Base-by-base conservation (phyloP, 2,113 vertebrate genomes). In the Anguilla japonica region DNA sequence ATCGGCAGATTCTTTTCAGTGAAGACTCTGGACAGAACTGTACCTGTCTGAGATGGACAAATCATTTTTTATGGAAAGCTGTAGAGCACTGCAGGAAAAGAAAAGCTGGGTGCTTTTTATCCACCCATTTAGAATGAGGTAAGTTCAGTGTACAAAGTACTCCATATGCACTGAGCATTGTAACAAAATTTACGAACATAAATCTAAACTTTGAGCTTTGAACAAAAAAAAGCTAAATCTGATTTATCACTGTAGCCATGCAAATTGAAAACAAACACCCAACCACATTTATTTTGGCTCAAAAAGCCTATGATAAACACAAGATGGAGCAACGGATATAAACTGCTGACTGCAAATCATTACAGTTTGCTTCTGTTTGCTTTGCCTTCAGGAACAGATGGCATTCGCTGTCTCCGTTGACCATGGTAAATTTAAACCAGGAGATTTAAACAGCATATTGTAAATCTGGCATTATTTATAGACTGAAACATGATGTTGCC, bases 321-420 rank as follows among this genome's bases (percentile, higher is more conserved):
- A 29, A 46, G n/a, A 11, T 75, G 56, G 57, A 29, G 40, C 40
- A 80, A 18, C 34, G 60, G 41, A 85, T 85, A 16, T 50, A 41
- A 57, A 43, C 60, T 26, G 60, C 40, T 63, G 56, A 86, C 41
- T 34, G n/a, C 63, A 81, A 60, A 81, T 86, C 34, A 60, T 43
- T 81, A 86, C 57, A 41, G 85, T 86, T 86, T 86, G 79, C 26
- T 81, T 81, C 85, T 67, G 56, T 81, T 63, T 86, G 85, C 85
- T 81, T 22, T 78, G 22, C 67, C 41, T 20, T 81, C 26, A n/a
- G 79, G 40, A 86, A 86, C 85, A 86, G 85, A 86, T 86, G 79
- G 85, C 79, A 86, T 46, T 81, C 40, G 40, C 53, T n/a, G 53
- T 60, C 53, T 81, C 53, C n/a, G 43, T 67, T 26, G 26, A 41